Percentiles rank a stretch among this genome's conserved stretches.
phyloP scores from a whole-genome alignment of 2,797 vertebrate species.

The Pipistrellus kuhlii region DNA sequence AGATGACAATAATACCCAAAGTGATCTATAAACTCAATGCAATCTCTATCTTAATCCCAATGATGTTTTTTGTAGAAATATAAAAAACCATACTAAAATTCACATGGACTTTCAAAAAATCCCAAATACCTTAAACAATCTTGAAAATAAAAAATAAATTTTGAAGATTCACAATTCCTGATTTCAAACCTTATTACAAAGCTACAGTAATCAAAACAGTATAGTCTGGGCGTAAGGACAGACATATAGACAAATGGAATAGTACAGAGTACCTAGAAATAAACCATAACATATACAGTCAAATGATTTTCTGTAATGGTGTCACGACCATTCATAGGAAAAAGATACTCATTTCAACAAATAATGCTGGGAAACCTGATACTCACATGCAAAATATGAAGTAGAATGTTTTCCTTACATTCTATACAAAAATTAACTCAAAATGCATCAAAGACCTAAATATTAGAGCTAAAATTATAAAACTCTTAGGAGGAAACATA shows the following conservation, averaged over 20 bases:
- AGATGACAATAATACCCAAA: conserved; percentile 7
- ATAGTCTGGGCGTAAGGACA: background rate
- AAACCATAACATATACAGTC: background rate
- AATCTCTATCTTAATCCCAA: conserved; percentile 39
- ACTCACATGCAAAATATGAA: conserved; percentile 5
- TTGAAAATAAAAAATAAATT: conserved; percentile 21
- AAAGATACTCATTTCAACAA: conserved; percentile 44
- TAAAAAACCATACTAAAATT: conserved; percentile 18
- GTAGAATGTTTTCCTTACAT: background rate
- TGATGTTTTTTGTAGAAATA: conserved; percentile 16
- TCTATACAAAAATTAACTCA: conserved; percentile 32
- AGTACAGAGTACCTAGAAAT: background rate
- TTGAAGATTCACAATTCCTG: conserved; percentile 2
- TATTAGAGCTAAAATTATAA: conserved; percentile 25
- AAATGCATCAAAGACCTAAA: conserved; percentile 48
- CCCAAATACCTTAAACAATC: conserved; percentile 15
- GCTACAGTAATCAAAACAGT: conserved; percentile 14
- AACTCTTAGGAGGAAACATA: conserved; percentile 8
- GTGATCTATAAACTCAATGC: conserved; percentile 14
- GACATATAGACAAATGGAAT: background rate
- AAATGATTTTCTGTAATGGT: conserved; percentile 9
- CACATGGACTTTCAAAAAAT: conserved; percentile 4
- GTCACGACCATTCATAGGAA: conserved; percentile 22
- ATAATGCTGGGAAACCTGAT: conserved; percentile 1
- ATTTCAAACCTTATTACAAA: conserved; percentile 44